Evolutionary conservation across 2,113 vertebrate genomes (phyloP).

Genomic region (Mesitornis unicolor): DNA sequence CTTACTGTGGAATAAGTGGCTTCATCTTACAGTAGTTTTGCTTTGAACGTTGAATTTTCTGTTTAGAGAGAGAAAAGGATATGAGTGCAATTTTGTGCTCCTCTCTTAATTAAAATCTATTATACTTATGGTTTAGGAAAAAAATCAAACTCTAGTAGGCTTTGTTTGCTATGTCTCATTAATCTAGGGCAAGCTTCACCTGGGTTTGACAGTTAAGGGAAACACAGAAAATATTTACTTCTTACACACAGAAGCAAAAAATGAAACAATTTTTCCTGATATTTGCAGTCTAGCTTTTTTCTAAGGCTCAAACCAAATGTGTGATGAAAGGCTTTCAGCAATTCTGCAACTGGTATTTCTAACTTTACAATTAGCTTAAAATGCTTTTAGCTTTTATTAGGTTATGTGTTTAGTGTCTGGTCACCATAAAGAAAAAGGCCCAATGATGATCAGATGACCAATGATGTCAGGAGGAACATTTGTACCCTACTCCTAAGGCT

Average conservation of each 20-base stretch:
- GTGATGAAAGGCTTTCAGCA: not conserved
- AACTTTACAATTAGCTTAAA: not conserved
- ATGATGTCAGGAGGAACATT: fast-evolving
- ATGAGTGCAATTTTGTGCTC: not conserved
- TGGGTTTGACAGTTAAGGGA: not conserved
- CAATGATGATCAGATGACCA: not conserved
- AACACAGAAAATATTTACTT: not conserved
- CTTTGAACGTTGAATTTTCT: not conserved
- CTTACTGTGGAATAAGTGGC: not conserved
- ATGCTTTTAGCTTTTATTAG: not conserved
- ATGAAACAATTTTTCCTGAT: not conserved
- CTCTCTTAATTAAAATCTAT: not conserved
- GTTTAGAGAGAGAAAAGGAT: not conserved
- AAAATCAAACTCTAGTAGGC: not conserved
- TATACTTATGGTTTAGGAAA: not conserved
- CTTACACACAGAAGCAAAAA: not conserved
- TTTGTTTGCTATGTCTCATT: not conserved
- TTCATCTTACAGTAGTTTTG: not conserved
- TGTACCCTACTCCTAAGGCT: not conserved
- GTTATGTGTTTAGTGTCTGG: not conserved
- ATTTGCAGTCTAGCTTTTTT: not conserved
- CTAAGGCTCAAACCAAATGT: not conserved
- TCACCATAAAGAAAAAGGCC: not conserved
- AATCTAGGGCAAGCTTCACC: not conserved
- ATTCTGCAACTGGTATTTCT: not conserved